Base-by-base conservation (phyloP, 2,797 vertebrate genomes). In the Pseudomugil gertrudae region DNA sequence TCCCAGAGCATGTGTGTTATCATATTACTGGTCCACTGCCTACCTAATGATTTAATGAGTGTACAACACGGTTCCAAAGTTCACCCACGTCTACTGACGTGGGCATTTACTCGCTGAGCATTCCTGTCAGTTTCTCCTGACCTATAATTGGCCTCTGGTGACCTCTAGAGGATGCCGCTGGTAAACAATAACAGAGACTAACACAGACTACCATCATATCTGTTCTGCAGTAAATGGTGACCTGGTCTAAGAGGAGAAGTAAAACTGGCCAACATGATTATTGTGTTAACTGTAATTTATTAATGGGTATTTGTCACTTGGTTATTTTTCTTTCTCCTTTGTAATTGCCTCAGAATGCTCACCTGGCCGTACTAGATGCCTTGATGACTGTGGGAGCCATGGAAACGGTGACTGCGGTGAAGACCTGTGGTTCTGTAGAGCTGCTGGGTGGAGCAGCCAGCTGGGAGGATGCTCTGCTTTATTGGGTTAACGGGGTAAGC, bases 401-500 rank as follows among this genome's bases (percentile, higher is more conserved):
- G 72, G 95, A 96, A 89, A 95, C 92, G 47, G 89, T 96, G 70
- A 87, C 89, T 69, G 88, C 87, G 0, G 90, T 87, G 64, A 94
- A 86, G 15, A 82, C 85, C 9, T 81, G 91, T 15, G 78, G 85
- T 9, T 89, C 87, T 13, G 80, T 76, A 0, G 91, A 93, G 61
- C 88, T 93, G 33, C 85, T 91, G 72, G 90, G 90, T 10, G 86
- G 79, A 77, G 86, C 82, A n/a, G 84, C 86, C 29, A 86, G 84
- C 78, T 93, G 95, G 95, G 95, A 96, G 80, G 93, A 92, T 63
- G 92, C 93, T 68, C 88, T 97, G 45, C 93, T 97, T 50, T 84
- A 91, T 60, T 98, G 96, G 96, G 94, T 97, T 69, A 94, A 95
- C 63, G 85, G 65, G 94, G 96, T 97, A 94, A 90, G 89, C 32